phyloP scores from a whole-genome alignment of 2,888 invertebrate genomes.

The Cryptosula pallasiana region DNA sequence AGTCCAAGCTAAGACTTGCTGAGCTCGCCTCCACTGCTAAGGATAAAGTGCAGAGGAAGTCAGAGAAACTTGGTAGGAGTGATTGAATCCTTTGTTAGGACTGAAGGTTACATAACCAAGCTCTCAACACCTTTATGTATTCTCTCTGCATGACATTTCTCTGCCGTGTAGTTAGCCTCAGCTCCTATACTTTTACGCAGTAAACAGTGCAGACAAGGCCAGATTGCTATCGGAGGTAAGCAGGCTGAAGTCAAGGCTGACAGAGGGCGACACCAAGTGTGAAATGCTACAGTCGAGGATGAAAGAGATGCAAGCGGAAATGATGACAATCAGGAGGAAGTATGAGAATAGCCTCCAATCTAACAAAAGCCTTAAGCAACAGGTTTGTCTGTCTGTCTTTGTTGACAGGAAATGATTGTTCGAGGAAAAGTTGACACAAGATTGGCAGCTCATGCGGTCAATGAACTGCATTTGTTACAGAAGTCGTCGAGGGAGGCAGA shows the following conservation, averaged over 20 bases:
- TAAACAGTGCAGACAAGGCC: not conserved
- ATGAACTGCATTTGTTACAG: not conserved
- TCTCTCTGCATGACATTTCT: too few relatives aligned
- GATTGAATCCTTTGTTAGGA: too few relatives aligned
- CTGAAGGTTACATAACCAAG: too few relatives aligned
- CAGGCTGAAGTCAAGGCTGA: conserved; percentile 10
- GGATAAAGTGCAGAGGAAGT: conserved; percentile 19
- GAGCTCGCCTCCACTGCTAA: conserved; percentile 1
- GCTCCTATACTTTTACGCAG: too few relatives aligned
- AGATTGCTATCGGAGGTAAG: not conserved
- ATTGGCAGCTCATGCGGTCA: not conserved
- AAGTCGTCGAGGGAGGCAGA: not conserved
- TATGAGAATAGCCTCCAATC: not conserved
- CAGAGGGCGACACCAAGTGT: not conserved
- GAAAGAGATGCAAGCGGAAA: conserved; percentile 11
- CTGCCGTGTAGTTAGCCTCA: too few relatives aligned
- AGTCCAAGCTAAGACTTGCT: not conserved
- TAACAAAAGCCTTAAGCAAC: conserved; percentile 16
- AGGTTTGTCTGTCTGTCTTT: too few relatives aligned
- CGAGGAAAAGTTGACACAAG: not conserved
- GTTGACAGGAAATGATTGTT: not conserved
- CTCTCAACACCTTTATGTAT: too few relatives aligned
- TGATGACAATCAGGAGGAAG: not conserved
- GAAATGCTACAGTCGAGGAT: not conserved
- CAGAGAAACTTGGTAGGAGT: conserved; percentile 3